Conservation (phyloP, 35 echinoderm and acorn worm genomes). For the Holothuria glaberrima region DNA sequence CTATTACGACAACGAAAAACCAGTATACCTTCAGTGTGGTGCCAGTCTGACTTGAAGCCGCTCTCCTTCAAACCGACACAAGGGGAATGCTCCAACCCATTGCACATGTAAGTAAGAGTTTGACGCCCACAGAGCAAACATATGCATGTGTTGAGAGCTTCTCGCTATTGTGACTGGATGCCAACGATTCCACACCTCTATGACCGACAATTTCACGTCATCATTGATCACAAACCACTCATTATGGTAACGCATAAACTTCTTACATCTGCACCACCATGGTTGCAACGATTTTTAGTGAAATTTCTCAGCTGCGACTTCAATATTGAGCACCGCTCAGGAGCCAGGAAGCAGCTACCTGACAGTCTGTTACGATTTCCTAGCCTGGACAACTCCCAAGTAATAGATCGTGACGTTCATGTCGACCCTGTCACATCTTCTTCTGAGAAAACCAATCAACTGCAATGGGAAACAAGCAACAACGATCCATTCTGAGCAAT, state of each 20-base stretch:
- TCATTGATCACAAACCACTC: constrained; percentile 48
- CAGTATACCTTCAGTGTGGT: constrained; percentile 46
- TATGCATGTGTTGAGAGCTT: constrained; percentile 24
- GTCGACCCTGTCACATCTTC: constrained; percentile 34
- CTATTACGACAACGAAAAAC: constrained; percentile 17
- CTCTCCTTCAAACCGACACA: constrained; percentile 35
- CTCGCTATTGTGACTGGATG: neutral
- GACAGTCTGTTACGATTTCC: constrained; percentile 30
- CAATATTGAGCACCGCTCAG: neutral
- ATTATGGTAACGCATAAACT: constrained; percentile 33
- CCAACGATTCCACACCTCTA: neutral
- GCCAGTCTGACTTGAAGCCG: constrained; percentile 48
- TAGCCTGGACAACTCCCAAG: neutral
- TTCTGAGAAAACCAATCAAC: neutral
- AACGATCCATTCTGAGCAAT: neutral
- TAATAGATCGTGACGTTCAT: constrained; percentile 21
- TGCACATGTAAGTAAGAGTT: constrained; percentile 44
- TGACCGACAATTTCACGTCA: neutral
- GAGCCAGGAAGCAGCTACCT: neutral
- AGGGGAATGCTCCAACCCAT: constrained; percentile 21
- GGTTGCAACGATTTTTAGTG: neutral
- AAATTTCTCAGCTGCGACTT: constrained; percentile 11
- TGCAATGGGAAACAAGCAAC: constrained; percentile 1
- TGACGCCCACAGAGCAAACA: constrained; percentile 37
- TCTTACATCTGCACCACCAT: constrained; percentile 19